Evolutionary conservation across 2,888 invertebrate genomes (phyloP), one percentile per base, ranked within the genome.

Genomic region (Pelosia muscerda): DNA sequence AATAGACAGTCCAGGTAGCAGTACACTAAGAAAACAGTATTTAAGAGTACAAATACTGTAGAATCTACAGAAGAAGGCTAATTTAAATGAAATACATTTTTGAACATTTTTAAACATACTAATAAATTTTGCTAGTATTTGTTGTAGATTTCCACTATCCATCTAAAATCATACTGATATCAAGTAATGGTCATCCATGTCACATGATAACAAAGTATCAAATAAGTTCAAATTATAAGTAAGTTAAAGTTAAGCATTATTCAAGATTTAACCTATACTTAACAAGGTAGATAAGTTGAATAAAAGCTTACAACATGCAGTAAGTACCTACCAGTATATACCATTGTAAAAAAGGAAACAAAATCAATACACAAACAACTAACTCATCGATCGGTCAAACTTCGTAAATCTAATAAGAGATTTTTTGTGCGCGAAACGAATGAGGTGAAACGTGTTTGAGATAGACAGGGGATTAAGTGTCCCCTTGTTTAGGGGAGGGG

Each of bases 361-460:
- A 56, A 55, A 88, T 91, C 90, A 92, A 91, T 90, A 91, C 90
- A 91, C 87, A 86, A 87, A 86, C 78, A 83, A 73, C 81, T 83
- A 83, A 73, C 81, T 83, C 89, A 93, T 93, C 87, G 92, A 94
- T 93, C 88, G 88, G 74, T 76, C 78, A 77, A 83, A 84, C 86
- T 79, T 86, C 88, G 86, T 92, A 91, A 93, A 93, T 94, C 92
- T 92, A 93, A 94, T 94, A 93, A 92, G 88, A 84, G 84, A 90
- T 94, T 94, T 94, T 93, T 93, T 84, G 88, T 88, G 88, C 90
- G 91, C 90, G 90, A 90, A 91, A 91, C 91, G 93, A 92, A 93
- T 94, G 94, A 94, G 90, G 93, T 92, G 90, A 93, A 94, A 94
- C 94, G 94, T 94, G 94, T 95, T 94, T 91, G 93, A 93, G 92